Base-by-base conservation (phyloP, 2,113 vertebrate genomes). In the Scomber colias region DNA sequence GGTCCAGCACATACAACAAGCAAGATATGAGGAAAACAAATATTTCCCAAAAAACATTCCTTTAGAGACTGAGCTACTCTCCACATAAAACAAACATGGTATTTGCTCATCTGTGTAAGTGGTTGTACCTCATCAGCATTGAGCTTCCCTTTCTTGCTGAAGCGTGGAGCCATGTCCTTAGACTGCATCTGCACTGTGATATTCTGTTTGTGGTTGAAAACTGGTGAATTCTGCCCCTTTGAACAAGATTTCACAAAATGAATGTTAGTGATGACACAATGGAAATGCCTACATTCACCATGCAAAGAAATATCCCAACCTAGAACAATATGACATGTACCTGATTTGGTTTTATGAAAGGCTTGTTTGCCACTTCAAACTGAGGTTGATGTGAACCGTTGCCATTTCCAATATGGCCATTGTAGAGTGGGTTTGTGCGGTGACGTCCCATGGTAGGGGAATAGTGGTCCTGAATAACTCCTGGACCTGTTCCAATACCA, bases 401-500 rank as follows among this genome's bases (percentile, higher is more conserved):
- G 85, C 96, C 93, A 85, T 98, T 97, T 86, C 95, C 97, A 90
- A 95, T 93, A 86, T 99, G 98, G 83, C 97, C 97, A 82, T 98
- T 99, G 88, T 97, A 99, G 69, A 98, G 95, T 1, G 96, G 97
- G 92, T 96, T 98, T 90, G 97, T 94, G 86, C 98, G 97, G 94
- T 99, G 98, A 82, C 98, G 97, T 82, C 97, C 97, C 96, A 99
- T 96, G 74, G 97, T 98, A 81, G 98, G 98, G 71, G 98, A 99
- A 92, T 98, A 99, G 94, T 98, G 96, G 92, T 99, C 97, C 95
- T 99, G 98, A 92, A 99, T 99, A 92, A 99, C 98, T 85, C 98
- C 98, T 91, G 98, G 98, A 95, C 98, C 98, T 89, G 98, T 99
- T 89, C 98, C 98, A 92, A 99, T 99, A 92, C 97, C 96, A 74